Evolutionary conservation across 2,113 vertebrate genomes (phyloP).

Genomic region (Apodemus speciosus): DNA sequence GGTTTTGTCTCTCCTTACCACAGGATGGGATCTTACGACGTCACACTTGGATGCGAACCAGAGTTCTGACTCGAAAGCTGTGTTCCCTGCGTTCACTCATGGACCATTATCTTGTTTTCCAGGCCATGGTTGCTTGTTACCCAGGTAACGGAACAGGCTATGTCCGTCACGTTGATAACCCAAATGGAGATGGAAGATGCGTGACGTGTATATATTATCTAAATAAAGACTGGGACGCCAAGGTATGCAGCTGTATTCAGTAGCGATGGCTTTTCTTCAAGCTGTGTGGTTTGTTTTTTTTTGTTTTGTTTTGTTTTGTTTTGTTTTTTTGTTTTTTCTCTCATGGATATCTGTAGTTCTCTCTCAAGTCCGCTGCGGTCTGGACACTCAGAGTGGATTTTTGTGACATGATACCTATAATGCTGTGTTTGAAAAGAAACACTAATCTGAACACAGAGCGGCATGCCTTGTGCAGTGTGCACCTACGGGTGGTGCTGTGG

Average conservation of each 20-base stretch:
- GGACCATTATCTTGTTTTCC: constrained; percentile 78
- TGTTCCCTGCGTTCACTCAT: neutral
- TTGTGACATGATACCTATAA: neutral
- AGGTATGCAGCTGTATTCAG: constrained; percentile 87
- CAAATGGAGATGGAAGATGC: constrained; percentile 96
- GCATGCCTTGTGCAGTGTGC: neutral
- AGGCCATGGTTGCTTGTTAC: constrained; percentile 99
- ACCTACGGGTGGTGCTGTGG: neutral
- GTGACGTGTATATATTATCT: constrained; percentile 99
- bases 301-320: no score
- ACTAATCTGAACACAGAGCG: neutral
- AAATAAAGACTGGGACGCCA: constrained; percentile 97
- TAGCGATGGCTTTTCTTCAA: neutral
- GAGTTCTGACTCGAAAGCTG: neutral
- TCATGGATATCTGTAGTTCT: neutral
- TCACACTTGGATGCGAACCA: neutral
- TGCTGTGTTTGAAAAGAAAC: neutral
- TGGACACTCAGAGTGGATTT: neutral
- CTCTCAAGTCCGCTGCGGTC: neutral
- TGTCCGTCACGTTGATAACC: constrained; percentile 97
- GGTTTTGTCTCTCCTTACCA: neutral
- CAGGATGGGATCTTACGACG: neutral
- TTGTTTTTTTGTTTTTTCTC: neutral
- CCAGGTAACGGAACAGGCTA: constrained; percentile 96
- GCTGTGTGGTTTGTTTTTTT: neutral